Evolutionary conservation across 2,113 vertebrate genomes (phyloP).

Genomic region (Carassius gibelio): DNA sequence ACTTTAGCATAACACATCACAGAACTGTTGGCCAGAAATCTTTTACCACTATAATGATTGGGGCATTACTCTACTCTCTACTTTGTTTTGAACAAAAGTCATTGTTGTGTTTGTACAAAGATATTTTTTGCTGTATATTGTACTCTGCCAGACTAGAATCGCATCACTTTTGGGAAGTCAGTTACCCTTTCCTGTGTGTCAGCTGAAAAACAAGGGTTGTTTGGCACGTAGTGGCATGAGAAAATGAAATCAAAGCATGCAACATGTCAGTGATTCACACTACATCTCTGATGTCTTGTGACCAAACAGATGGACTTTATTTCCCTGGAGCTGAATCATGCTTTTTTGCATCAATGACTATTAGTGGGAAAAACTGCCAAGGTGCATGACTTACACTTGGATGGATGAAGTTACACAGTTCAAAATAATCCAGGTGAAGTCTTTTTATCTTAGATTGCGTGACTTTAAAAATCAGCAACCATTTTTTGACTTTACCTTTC

Average conservation of each 20-base stretch:
- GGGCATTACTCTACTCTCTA: neutral
- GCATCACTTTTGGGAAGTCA: slow-evolving; percentile 44
- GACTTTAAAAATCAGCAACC: neutral
- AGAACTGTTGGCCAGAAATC: slow-evolving; percentile 1
- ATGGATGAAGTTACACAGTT: slow-evolving; percentile 20
- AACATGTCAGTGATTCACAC: slow-evolving; percentile 46
- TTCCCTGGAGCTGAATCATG: slow-evolving; percentile 46
- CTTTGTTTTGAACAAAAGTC: slow-evolving; percentile 18
- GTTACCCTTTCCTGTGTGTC: slow-evolving; percentile 38
- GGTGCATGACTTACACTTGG: slow-evolving; percentile 30
- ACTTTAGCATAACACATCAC: neutral
- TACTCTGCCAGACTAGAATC: slow-evolving; percentile 36
- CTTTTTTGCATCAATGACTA: slow-evolving; percentile 41
- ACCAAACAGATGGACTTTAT: slow-evolving; percentile 50
- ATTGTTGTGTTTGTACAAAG: slow-evolving; percentile 10
- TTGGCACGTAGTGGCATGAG: slow-evolving; percentile 52
- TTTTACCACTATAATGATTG: neutral
- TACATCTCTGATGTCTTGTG: slow-evolving; percentile 38
- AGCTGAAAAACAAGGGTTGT: slow-evolving; percentile 42
- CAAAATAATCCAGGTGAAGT: neutral
- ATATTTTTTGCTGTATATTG: slow-evolving; percentile 11
- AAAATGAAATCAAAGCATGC: slow-evolving; percentile 43
- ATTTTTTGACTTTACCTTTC: neutral
- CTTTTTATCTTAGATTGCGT: neutral
- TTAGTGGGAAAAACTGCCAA: slow-evolving; percentile 8